Base-by-base conservation (phyloP, 1,140 invertebrate species). In the Hesperophylax magnus region DNA sequence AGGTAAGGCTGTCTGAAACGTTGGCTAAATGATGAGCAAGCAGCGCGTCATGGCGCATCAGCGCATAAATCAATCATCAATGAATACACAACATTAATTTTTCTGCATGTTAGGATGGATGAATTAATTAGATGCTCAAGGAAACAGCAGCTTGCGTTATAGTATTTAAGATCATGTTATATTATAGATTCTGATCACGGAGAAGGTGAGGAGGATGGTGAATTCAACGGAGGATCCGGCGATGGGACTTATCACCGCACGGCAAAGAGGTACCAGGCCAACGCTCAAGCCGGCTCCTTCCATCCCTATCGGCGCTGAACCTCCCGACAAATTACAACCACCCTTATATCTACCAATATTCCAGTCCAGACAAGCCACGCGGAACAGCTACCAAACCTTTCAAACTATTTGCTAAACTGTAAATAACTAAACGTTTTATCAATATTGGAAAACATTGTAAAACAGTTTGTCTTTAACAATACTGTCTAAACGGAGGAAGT, bases 251-350 rank as follows among this genome's bases (percentile, higher is more conserved):
- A 89, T 84, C 86, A 86, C 65, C 84, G 87, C 27, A 86, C 89
- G 34, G 89, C 88, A 84, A 87, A 88, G 63, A 87, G 86, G 83
- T 86, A 88, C 85, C 87, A 88, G 17, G 86, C 87, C 27, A 82
- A 84, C 47, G 85, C 86, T 71, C 85, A 86, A 52, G 78, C 85
- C 18, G 86, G 87, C n/a, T 86, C 89, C 22, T 90, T 89, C 85
- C 89, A 89, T 82, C 89, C 89, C 71, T 90, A 90, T 84, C 81
- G 89, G 81, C 89, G 89, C 85, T 89, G 89, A 85, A 67, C 6
- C 17, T 52, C n/a, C 47, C 0, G 18, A 7, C 67, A 27, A 20
- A n/a, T 47, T 14, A 67, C 39, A 9, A 47, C 39, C 39, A 9
- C 1, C 11, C 14, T 47, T 11, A 47, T 11, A 14, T 47, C 63